Conservation (phyloP, 2,797 vertebrate species). For the Kryptolebias ocellatus region DNA sequence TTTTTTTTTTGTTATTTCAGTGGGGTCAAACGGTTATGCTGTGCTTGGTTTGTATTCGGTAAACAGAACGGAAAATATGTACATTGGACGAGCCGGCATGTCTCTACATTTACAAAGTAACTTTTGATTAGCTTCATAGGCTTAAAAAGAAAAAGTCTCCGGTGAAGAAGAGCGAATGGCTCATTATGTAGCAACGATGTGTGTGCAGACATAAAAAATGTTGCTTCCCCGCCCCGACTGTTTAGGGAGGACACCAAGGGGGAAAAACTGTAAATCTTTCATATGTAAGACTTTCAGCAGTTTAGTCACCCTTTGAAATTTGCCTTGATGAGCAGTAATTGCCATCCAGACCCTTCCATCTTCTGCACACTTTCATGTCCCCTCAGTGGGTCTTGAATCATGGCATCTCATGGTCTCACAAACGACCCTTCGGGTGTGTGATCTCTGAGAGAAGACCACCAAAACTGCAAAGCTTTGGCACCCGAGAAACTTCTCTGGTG, state of each 20-base stretch:
- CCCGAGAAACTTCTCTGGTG: slow-evolving; percentile 67
- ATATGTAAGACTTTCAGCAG: slow-evolving; percentile 56
- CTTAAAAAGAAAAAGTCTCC: slow-evolving; percentile 8
- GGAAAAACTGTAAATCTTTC: slow-evolving; percentile 71
- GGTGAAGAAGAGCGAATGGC: slow-evolving; percentile 34
- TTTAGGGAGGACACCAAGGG: slow-evolving; percentile 59
- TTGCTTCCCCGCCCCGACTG: slow-evolving; percentile 52
- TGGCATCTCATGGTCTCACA: slow-evolving; percentile 69
- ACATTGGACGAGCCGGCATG: slow-evolving; percentile 60
- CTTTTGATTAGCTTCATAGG: slow-evolving; percentile 57
- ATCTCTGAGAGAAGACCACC: slow-evolving; percentile 80
- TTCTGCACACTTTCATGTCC: slow-evolving; percentile 75
- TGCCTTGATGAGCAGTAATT: slow-evolving; percentile 76
- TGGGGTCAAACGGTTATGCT: slow-evolving; percentile 58
- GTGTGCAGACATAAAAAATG: slow-evolving; percentile 52
- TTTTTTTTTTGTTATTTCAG: slow-evolving; percentile 61
- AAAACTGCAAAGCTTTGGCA: slow-evolving; percentile 77
- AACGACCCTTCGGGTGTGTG: slow-evolving; percentile 71
- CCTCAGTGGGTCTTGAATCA: slow-evolving; percentile 76
- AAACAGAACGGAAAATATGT: slow-evolving; percentile 79
- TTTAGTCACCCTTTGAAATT: slow-evolving; percentile 74
- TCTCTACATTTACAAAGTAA: slow-evolving; percentile 50
- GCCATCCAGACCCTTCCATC: slow-evolving; percentile 65
- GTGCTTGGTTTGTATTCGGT: slow-evolving; percentile 53
- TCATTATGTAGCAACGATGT: slow-evolving; percentile 48